phyloP scores from a whole-genome alignment of 2,113 vertebrate genomes.

The Psephotus haematonotus region DNA sequence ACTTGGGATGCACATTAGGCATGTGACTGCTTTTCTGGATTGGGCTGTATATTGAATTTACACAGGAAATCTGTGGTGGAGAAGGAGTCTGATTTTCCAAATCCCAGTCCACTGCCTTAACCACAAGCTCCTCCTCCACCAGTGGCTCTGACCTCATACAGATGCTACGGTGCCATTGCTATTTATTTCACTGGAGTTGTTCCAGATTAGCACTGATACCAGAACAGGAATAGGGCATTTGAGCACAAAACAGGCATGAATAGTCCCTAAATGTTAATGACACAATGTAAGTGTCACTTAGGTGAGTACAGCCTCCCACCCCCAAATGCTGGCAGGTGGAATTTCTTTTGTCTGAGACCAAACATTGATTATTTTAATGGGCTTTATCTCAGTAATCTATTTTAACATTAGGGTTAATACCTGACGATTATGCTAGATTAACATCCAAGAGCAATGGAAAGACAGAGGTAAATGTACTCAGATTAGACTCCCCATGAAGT shows the following conservation, averaged over 20 bases:
- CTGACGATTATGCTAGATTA: neutral
- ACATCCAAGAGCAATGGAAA: neutral
- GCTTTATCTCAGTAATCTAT: neutral
- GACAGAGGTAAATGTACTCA: neutral
- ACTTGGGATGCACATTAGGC: neutral
- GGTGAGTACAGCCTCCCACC: neutral
- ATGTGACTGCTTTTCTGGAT: neutral
- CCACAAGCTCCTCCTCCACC: neutral
- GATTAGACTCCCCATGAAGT: neutral
- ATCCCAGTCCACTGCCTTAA: neutral
- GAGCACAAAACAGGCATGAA: neutral
- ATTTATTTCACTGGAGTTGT: neutral
- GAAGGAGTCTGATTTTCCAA: neutral
- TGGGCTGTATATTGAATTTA: neutral
- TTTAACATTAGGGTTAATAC: neutral
- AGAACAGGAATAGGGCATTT: neutral
- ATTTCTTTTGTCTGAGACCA: slow-evolving; percentile 12
- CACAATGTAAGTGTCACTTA: neutral
- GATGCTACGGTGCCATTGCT: neutral
- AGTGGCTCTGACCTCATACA: neutral
- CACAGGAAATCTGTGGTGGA: neutral
- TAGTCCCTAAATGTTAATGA: neutral
- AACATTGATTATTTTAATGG: neutral
- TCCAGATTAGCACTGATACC: neutral
- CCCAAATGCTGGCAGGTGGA: neutral